Evolutionary conservation across 2,797 vertebrate species (phyloP).

Genomic region (Hylomyscus alleni): DNA sequence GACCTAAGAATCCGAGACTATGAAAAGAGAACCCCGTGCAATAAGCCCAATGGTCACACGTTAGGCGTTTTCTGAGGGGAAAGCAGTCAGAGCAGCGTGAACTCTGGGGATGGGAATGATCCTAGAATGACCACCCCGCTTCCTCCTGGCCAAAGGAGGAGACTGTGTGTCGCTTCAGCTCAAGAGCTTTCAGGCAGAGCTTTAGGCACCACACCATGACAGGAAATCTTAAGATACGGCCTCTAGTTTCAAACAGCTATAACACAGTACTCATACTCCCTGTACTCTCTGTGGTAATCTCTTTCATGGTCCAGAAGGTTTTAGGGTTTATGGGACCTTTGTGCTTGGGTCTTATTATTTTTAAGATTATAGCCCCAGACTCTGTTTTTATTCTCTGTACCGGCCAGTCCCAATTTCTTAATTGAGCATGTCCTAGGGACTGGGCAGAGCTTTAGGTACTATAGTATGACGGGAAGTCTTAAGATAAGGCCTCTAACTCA

Average conservation of each 20-base stretch:
- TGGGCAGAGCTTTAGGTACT: neutral
- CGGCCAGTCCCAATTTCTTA: neutral
- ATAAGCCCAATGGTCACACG: neutral
- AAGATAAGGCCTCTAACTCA: neutral
- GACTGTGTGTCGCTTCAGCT: neutral
- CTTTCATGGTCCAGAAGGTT: neutral
- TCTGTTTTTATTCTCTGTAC: neutral
- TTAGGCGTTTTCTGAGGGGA: neutral
- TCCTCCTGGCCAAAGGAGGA: rapidly evolving
- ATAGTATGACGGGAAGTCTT: neutral
- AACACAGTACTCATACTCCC: neutral
- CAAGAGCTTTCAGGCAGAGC: too few relatives aligned
- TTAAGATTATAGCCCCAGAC: neutral
- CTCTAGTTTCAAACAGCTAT: neutral
- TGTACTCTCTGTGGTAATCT: neutral
- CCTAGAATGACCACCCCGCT: neutral
- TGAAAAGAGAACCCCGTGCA: neutral
- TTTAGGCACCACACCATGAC: neutral
- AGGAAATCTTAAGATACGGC: neutral
- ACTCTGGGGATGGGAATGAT: neutral
- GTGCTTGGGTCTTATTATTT: neutral
- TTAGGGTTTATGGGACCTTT: neutral
- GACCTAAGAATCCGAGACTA: rapidly evolving
- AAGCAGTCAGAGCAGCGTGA: neutral
- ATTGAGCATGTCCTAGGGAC: neutral